Conservation (phyloP, 2,113 vertebrate species). For the Theristicus caerulescens region DNA sequence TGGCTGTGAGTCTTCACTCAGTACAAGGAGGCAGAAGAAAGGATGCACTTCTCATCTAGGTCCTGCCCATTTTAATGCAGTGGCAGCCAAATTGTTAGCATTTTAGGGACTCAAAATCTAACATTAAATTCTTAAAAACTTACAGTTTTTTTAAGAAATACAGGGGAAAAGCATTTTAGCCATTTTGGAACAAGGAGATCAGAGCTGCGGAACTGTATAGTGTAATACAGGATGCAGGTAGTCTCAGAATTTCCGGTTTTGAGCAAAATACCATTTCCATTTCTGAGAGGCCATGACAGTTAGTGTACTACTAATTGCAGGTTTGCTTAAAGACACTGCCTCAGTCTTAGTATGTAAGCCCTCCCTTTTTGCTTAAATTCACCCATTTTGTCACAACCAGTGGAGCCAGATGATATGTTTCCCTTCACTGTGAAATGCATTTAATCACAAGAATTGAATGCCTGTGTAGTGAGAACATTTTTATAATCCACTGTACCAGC, state of each 20-base stretch:
- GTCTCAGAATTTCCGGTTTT: not conserved
- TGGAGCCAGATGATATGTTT: not conserved
- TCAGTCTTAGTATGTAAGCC: not conserved
- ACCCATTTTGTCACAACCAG: not conserved
- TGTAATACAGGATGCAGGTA: not conserved
- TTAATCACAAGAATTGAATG: not conserved
- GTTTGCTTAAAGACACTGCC: not conserved
- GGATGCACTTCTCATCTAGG: too few relatives aligned
- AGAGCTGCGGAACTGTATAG: not conserved
- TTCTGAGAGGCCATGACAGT: not conserved
- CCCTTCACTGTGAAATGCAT: not conserved
- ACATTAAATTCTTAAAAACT: not conserved
- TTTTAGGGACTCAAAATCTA: not conserved
- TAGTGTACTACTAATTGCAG: not conserved
- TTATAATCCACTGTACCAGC: constrained; percentile 5
- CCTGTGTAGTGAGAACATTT: not conserved
- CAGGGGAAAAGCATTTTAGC: not conserved
- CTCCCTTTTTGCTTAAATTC: not conserved
- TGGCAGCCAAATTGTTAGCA: not conserved
- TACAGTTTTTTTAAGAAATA: not conserved
- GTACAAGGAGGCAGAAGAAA: not conserved
- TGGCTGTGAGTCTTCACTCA: not conserved
- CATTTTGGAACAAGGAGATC: not conserved
- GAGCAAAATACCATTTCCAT: not conserved
- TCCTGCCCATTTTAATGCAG: rapidly evolving